A percentile compares a stretch with the other conserved stretches of the same genome.
Conservation (phyloP, 2,113 vertebrate species). For the Eubucco bourcierii region DNA sequence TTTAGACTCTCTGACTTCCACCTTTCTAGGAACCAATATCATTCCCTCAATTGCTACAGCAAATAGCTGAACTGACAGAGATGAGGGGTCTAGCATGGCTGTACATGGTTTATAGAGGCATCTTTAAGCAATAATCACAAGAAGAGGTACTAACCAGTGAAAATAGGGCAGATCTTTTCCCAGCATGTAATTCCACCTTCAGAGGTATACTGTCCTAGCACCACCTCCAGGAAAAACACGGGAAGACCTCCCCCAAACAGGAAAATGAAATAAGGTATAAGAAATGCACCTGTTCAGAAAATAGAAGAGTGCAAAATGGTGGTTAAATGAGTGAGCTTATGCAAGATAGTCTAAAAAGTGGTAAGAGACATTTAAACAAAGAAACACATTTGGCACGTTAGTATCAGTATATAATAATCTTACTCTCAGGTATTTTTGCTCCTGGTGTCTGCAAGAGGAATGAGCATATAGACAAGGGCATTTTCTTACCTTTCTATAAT, state of each 20-base stretch:
- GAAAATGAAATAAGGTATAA: constrained; percentile 99
- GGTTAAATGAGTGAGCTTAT: neutral
- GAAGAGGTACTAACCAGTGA: constrained; percentile 86
- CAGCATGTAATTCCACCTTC: constrained; percentile 99
- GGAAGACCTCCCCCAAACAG: constrained; percentile 97
- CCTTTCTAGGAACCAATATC: constrained; percentile 25
- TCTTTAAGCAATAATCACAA: neutral
- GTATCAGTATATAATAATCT: neutral
- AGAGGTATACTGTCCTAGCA: constrained; percentile 96
- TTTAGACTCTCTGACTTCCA: constrained; percentile 42
- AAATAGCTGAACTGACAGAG: neutral
- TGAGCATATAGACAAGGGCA: neutral
- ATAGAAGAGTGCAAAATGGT: neutral
- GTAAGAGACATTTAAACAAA: neutral
- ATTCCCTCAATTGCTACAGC: neutral
- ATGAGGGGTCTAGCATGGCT: neutral
- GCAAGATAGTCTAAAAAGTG: neutral
- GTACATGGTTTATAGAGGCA: neutral
- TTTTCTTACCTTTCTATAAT: neutral
- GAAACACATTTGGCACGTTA: neutral
- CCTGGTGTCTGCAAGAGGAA: neutral
- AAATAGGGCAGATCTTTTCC: constrained; percentile 97
- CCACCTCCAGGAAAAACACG: constrained; percentile 97
- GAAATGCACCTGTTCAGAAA: constrained; percentile 90
- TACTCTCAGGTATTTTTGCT: neutral